Base-by-base conservation (phyloP, 2,888 invertebrate genomes). In the Nezara viridula region DNA sequence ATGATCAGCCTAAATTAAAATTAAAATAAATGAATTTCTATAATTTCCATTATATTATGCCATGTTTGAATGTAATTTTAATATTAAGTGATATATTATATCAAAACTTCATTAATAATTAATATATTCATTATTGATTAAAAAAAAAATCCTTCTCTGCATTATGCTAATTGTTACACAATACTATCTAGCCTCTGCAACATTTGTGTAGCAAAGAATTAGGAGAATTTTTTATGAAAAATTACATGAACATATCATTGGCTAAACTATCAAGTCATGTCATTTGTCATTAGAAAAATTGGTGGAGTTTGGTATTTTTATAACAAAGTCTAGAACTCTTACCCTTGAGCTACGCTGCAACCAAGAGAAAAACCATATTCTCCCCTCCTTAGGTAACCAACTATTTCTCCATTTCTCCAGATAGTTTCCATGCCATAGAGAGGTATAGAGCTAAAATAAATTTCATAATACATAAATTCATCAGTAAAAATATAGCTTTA, bases 401-500 rank as follows among this genome's bases (percentile, higher is more conserved):
- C 96, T 0, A 96, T 94, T 91, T 94, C 93, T 6, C 95, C 96
- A 92, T 97, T 95, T 92, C 97, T 94, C 93, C 95, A 97, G 92
- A 98, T 96, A 0, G 96, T 96, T 94, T 98, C 98, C 91, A 97
- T 94, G 0, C 98, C 98, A 94, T 96, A 97, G 77, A 98, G 92
- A n/a, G 97, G 95, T 24, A 96, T 93, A 93, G 95, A 93, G 12
- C 93, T 93, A 91, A 86, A 90, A 91, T 66, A 86, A 81, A 89
- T 89, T 73, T 7, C 37, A 73, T 73, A 37, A 37, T 37, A 21
- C 9, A 14, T 27, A 1, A 60, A 6, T 60, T 10, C 24, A 55
- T 55, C 7, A 21, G n/a, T 55, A 55, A n/a, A 55, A 55, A n/a
- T 24, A 55, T n/a, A 55, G 21, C 19, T 2, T 49, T 50, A 19